A percentile compares a stretch with the other conserved stretches of the same genome.
These are phyloP conservation scores for Microcaecilia unicolor DNA, from an alignment of 2,797 vertebrate species.

Conservation along the genomic window DNA sequence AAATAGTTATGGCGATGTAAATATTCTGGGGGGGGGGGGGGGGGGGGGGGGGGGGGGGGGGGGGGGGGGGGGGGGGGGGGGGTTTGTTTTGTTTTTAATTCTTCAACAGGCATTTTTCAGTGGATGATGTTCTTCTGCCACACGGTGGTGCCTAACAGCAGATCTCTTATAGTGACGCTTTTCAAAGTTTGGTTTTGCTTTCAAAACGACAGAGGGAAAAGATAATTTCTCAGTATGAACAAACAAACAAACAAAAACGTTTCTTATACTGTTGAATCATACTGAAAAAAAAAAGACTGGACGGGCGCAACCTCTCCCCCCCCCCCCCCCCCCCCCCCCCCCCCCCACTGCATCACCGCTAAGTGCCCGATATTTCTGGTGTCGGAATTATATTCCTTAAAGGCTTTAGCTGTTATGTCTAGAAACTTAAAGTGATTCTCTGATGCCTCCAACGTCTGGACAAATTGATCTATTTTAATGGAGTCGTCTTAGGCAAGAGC, in stretches of 20 bases:
- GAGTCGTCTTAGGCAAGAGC: conserved; percentile 12
- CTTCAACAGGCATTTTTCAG: conserved; percentile 7
- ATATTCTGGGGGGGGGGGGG: too few species aligned
- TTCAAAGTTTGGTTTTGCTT: conserved; percentile 7
- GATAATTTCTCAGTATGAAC: conserved; percentile 11
- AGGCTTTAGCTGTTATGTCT: conserved; percentile 14
- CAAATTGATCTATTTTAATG: conserved; percentile 31
- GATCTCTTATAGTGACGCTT: conserved; percentile 11
- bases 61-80: too few species aligned
- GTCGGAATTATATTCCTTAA: conserved; percentile 21
- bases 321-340: conserved; percentile 38
- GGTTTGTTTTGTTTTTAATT: too few species aligned
- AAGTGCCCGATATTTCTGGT: too few species aligned
- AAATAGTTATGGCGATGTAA: neutral
- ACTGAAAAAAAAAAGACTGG: conserved; percentile 10
- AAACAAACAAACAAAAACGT: conserved; percentile 10
- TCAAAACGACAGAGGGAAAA: conserved; percentile 1
- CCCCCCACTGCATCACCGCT: conserved; percentile 24
- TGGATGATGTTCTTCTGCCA: conserved; percentile 44
- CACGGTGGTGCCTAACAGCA: conserved; percentile 44
- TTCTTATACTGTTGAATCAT: conserved; percentile 28
- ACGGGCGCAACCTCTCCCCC: conserved; percentile 21
- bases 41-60: too few species aligned
- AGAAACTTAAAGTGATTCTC: conserved; percentile 29
- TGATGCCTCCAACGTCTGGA: conserved; percentile 32